Evolutionary conservation across 53 echinoderm and acorn worm species (phyloP).

Genomic region (Paracentrotus lividus): DNA sequence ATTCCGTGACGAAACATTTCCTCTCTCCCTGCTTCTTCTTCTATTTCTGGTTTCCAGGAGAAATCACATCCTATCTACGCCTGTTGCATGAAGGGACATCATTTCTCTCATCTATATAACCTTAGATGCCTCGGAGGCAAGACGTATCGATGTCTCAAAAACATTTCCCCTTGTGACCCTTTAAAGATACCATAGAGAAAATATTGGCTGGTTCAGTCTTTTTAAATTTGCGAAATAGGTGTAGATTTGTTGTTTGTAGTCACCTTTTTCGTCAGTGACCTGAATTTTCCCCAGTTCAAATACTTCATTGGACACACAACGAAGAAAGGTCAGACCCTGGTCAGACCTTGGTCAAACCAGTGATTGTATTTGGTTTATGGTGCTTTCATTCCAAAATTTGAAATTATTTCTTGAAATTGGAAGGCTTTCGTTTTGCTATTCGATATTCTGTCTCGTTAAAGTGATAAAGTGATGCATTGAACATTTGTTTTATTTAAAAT

Average conservation of each 20-base stretch:
- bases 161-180: not conserved
- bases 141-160: not conserved
- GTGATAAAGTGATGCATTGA: no score
- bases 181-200: conserved; percentile 38
- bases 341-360: not conserved
- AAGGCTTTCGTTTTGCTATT: no score
- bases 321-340: no score
- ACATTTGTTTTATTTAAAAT: no score
- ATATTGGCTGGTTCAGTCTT: not conserved
- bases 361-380: not conserved
- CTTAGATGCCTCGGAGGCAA: not conserved
- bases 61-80: conserved; percentile 12
- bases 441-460: no score
- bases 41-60: conserved; percentile 43
- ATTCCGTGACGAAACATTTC: conserved; percentile 55
- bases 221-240: not conserved
- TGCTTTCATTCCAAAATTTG: no score
- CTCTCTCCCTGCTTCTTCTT: not conserved
- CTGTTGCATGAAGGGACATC: not conserved
- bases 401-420: no score
- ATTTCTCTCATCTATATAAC: conserved; percentile 31
- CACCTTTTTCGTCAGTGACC: not conserved
- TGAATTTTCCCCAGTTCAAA: not conserved
- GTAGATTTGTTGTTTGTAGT: not conserved
- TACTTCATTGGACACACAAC: not conserved